Percentiles rank a stretch among this genome's conserved stretches.
Evolutionary conservation across 2,113 vertebrate species (phyloP).

Genomic region (Antennarius striatus): DNA sequence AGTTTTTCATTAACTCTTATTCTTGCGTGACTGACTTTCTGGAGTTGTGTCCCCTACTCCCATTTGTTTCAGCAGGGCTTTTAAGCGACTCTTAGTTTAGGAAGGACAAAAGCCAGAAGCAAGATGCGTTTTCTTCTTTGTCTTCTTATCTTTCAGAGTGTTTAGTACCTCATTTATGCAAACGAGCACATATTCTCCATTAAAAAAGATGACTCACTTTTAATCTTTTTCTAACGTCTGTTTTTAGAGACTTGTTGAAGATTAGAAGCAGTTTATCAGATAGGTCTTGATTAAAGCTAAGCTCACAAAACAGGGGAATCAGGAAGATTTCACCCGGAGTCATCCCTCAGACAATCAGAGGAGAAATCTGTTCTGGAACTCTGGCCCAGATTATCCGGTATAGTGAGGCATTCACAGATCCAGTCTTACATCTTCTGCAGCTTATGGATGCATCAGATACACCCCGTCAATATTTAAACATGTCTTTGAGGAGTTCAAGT

Average conservation of each 20-base stretch:
- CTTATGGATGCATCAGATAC: too few species aligned
- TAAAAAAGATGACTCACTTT: neutral
- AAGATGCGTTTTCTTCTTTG: slow-evolving; percentile 3
- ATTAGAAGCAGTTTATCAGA: neutral
- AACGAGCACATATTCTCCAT: neutral
- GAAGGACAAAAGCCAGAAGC: slow-evolving; percentile 34
- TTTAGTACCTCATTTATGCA: slow-evolving; percentile 3
- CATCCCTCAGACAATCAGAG: too few species aligned
- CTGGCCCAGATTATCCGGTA: too few species aligned
- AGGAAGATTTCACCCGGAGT: too few species aligned
- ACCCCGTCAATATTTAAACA: too few species aligned
- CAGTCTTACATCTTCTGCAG: too few species aligned
- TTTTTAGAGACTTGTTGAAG: too few species aligned
- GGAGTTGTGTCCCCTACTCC: slow-evolving; percentile 43
- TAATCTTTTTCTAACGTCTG: neutral
- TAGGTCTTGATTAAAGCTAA: neutral
- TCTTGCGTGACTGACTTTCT: slow-evolving; percentile 34
- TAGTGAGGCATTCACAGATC: too few species aligned
- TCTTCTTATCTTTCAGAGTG: neutral
- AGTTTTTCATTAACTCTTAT: slow-evolving; percentile 17
- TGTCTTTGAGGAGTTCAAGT: too few species aligned
- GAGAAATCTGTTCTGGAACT: too few species aligned
- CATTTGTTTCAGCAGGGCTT: slow-evolving; percentile 26
- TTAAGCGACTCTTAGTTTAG: slow-evolving; percentile 31
- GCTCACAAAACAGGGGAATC: too few species aligned